phyloP scores from a whole-genome alignment of 2,113 vertebrate genomes.

The Apaloderma vittatum region DNA sequence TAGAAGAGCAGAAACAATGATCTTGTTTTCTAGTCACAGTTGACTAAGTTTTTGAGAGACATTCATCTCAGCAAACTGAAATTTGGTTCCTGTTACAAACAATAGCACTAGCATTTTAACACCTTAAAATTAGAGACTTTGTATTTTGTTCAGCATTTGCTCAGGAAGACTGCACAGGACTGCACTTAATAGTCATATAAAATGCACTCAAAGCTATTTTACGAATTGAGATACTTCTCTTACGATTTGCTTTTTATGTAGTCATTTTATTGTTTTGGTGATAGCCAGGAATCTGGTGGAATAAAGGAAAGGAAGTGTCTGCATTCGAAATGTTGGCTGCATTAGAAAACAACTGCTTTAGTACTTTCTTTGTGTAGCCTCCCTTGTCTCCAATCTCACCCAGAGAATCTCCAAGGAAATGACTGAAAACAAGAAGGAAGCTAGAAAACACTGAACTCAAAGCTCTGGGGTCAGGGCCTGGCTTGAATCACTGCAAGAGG shows the following conservation, averaged over 20 bases:
- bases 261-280: neutral
- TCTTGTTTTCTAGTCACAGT: neutral
- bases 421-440: neutral
- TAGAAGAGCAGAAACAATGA: slow-evolving; percentile 28
- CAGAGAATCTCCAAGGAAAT: neutral
- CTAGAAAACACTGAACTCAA: neutral
- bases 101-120: neutral
- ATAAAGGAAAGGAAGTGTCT: neutral
- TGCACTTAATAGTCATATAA: neutral
- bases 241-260: neutral
- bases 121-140: neutral
- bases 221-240: neutral
- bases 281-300: neutral
- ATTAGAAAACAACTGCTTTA: neutral
- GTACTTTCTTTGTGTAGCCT: neutral
- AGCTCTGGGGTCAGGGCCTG: neutral
- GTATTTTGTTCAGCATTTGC: neutral
- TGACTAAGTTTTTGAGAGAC: slow-evolving; percentile 11
- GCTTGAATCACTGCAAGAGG: neutral
- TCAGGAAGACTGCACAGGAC: neutral
- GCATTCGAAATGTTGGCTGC: neutral
- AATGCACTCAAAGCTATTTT: neutral
- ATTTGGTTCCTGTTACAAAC: neutral
- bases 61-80: neutral
- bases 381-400: neutral